Base-by-base conservation (phyloP, 2,888 invertebrate genomes). In the Phoronis australis region DNA sequence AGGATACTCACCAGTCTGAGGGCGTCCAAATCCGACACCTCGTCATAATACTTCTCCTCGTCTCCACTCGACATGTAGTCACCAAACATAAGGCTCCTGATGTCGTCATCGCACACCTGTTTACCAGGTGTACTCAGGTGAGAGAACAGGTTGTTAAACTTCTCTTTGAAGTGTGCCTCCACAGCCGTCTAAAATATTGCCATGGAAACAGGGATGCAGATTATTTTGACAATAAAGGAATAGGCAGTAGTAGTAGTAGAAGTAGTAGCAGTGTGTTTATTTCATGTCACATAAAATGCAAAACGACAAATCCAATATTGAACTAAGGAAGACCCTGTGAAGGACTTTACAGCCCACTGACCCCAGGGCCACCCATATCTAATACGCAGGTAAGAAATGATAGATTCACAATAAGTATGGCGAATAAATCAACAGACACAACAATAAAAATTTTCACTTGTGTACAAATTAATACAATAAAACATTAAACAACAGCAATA, bases 61-160 rank as follows among this genome's bases (percentile, higher is more conserved):
- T 65, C 68, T 47, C 63, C 66, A 21, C 20, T 12, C 5, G 55
- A 61, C 50, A 71, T 59, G 55, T 67, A 74, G 55, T 75, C 73
- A 1, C 75, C 75, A 61, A 74, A 75, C 61, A 73, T 61, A n/a
- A 75, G 64, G 56, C 68, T 68, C 6, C 73, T 58, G 22, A 75
- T 60, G 48, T 75, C 66, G 41, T 73, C 69, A 49, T 74, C 72
- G 1, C 54, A 53, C n/a, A 69, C 61, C 37, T 63, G 57, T 35
- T 70, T 65, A 27, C 68, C 68, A 3, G 65, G 61, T 20, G 60
- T 59, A 5, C 61, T 61, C 40, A 74, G 65, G 55, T 71, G 71
- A 35, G 61, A 56, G 49, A 75, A 73, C 27, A 75, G 51, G 24
- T 41, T 56, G 52, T 66, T 64, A 45, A 71, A 57, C 58, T 72